phyloP scores from a whole-genome alignment of 2,797 vertebrate genomes.

The Macroramphosus scolopax region DNA sequence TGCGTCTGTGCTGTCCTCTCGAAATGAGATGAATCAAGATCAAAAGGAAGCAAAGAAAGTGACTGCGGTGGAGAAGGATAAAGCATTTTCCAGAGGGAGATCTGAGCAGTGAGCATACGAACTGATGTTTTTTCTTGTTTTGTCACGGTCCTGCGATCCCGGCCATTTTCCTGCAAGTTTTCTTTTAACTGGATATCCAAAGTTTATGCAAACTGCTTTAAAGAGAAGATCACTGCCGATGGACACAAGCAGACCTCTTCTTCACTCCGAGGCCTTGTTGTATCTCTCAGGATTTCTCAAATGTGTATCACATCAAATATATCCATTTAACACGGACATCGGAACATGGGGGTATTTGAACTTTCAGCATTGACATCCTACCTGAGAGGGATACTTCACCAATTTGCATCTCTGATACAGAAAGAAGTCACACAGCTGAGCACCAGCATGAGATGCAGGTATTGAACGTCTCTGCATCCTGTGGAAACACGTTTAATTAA shows the following conservation, averaged over 20 bases:
- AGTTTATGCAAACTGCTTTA: background rate
- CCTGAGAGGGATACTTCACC: too few relatives aligned
- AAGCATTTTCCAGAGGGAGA: background rate
- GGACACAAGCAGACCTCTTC: background rate
- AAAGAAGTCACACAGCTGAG: too few relatives aligned
- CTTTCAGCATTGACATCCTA: too few relatives aligned
- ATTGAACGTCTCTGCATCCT: too few relatives aligned
- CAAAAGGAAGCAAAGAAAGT: conserved; percentile 9
- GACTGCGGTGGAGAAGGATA: conserved; percentile 6
- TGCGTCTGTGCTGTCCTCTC: background rate
- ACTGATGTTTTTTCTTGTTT: background rate
- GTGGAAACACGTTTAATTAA: too few relatives aligned
- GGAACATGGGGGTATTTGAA: too few relatives aligned
- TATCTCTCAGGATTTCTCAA: background rate
- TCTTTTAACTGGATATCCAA: background rate
- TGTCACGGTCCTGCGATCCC: background rate
- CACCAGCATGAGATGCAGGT: too few relatives aligned
- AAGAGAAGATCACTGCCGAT: background rate
- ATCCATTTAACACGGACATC: background rate
- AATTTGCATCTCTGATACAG: too few relatives aligned
- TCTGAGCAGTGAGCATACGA: conserved; percentile 1
- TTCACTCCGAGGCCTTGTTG: conserved; percentile 1
- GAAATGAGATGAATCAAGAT: conserved; percentile 6
- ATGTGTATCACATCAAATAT: background rate
- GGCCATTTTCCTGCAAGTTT: too few relatives aligned